Conservation (phyloP, 2,888 invertebrate genomes). For the Drosophila conformis region DNA sequence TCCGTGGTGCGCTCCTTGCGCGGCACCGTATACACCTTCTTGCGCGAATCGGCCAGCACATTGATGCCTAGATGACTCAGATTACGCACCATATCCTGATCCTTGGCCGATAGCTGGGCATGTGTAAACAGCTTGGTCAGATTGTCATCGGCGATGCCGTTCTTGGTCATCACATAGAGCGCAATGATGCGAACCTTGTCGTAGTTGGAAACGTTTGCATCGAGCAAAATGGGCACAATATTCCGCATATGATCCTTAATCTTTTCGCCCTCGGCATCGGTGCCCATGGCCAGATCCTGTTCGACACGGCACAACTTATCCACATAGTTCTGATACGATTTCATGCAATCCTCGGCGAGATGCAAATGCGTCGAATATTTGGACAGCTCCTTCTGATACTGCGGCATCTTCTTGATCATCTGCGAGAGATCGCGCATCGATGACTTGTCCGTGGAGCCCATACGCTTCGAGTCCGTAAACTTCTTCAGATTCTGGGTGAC, state of each 20-base stretch:
- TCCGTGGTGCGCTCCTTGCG: slow-evolving; percentile 98
- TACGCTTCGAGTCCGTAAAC: slow-evolving; percentile 96
- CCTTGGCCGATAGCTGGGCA: slow-evolving; percentile 95
- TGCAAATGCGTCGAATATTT: slow-evolving; percentile 99
- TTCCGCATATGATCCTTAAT: slow-evolving; percentile 99
- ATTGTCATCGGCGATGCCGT: slow-evolving; percentile 99
- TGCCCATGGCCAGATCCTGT: slow-evolving; percentile 99
- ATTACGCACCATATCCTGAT: slow-evolving; percentile 98
- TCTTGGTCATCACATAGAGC: slow-evolving; percentile 98
- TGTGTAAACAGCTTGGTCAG: slow-evolving; percentile 98
- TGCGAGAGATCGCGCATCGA: slow-evolving; percentile 98
- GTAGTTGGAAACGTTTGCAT: slow-evolving; percentile 92
- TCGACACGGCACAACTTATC: slow-evolving; percentile 98
- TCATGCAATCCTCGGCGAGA: slow-evolving; percentile 99
- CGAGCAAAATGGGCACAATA: slow-evolving; percentile 98
- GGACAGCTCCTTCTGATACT: slow-evolving; percentile 99
- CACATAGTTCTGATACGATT: slow-evolving; percentile 96
- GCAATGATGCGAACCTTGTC: slow-evolving; percentile 99
- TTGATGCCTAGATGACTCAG: slow-evolving; percentile 97
- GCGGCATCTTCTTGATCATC: slow-evolving; percentile 99
- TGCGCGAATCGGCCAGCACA: slow-evolving; percentile 96
- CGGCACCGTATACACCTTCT: slow-evolving; percentile 94
- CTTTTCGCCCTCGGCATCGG: slow-evolving; percentile 99
- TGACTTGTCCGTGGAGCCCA: slow-evolving; percentile 94
- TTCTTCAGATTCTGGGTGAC: slow-evolving; percentile 99